Evolutionary conservation across 2,888 invertebrate genomes (phyloP), one percentile per base, ranked within the genome.

Genomic region (Chymomyza amoena): DNA sequence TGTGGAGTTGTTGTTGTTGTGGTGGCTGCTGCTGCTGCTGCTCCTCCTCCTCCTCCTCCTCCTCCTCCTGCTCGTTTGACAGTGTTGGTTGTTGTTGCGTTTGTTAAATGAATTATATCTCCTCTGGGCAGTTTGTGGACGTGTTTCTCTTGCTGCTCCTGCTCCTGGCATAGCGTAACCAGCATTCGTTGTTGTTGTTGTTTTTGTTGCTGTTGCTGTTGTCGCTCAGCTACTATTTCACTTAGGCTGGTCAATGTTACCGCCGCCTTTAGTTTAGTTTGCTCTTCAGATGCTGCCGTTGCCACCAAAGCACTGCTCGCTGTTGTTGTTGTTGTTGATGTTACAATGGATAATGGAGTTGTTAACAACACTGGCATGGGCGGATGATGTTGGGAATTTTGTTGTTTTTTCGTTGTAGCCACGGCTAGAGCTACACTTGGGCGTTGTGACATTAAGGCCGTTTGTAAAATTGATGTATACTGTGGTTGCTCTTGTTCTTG

Each of bases 401-500:
- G 77, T 67, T 78, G 78, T 67, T 78, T 50, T 68, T 79, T 54
- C 68, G 78, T 63, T 66, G 83, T 28, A 65, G 79, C 69, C 56
- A 83, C 52, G 52, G 79, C 62, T 54, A 71, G 65, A 69, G 75
- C 62, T 73, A 80, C 76, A 69, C 83, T 73, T 77, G 87, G 79
- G 81, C 89, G 90, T 80, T 91, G 90, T 73, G 91, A 90, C 89
- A 91, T 89, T 81, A 91, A 84, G 83, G 91, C 91, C 76, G 91
- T 84, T 80, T 91, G 91, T 76, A 91, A 78, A 79, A 91, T 91
- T 77, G 91, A 91, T 81, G 89, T 91, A 80, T 91, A 91, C 69
- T 88, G 85, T 69, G 73, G 69, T 50, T 77, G 75, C n/a, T n/a
- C 25, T 25, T 70, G 75, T 61, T 67, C 76, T 68, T 71, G 69